Evolutionary conservation across 2,797 vertebrate species (phyloP).

Genomic region (Pseudomugil tenellus): DNA sequence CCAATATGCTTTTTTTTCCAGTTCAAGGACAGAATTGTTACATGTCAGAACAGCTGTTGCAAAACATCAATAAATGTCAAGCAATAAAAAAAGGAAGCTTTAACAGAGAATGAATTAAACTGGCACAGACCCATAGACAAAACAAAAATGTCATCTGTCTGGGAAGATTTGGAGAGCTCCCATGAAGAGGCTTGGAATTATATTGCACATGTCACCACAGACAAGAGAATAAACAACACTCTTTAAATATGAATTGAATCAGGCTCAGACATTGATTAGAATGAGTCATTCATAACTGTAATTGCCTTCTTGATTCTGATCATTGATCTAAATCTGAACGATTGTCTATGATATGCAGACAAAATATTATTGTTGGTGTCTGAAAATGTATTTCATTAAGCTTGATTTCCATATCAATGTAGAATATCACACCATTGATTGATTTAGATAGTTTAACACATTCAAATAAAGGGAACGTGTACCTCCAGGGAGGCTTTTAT

Average conservation of each 20-base stretch:
- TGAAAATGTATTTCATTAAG: conserved; percentile 52
- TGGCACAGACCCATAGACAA: conserved; percentile 65
- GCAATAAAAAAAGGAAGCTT: conserved; percentile 40
- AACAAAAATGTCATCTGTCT: conserved; percentile 73
- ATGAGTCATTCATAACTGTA: conserved; percentile 64
- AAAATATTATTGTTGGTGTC: conserved; percentile 21
- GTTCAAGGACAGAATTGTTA: conserved; percentile 54
- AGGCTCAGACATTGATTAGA: conserved; percentile 69
- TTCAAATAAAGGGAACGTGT: conserved; percentile 9
- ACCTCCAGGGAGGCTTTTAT: conserved; percentile 1
- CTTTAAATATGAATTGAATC: conserved; percentile 70
- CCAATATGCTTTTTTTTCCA: conserved; percentile 29
- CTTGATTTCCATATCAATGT: conserved; percentile 49
- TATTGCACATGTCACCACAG: conserved; percentile 63
- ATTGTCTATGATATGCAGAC: conserved; percentile 43
- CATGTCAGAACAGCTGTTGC: conserved; percentile 67
- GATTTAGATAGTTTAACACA: conserved; percentile 30
- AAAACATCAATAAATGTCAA: conserved; percentile 70
- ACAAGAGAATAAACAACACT: conserved; percentile 68
- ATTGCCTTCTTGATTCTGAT: conserved; percentile 73
- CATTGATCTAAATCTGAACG: conserved; percentile 69
- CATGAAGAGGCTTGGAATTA: conserved; percentile 72
- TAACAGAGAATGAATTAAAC: conserved; percentile 66
- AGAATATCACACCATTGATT: conserved; percentile 36
- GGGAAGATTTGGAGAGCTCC: conserved; percentile 67